Conservation (phyloP, 2,113 vertebrate species). For the Jacana jacana region DNA sequence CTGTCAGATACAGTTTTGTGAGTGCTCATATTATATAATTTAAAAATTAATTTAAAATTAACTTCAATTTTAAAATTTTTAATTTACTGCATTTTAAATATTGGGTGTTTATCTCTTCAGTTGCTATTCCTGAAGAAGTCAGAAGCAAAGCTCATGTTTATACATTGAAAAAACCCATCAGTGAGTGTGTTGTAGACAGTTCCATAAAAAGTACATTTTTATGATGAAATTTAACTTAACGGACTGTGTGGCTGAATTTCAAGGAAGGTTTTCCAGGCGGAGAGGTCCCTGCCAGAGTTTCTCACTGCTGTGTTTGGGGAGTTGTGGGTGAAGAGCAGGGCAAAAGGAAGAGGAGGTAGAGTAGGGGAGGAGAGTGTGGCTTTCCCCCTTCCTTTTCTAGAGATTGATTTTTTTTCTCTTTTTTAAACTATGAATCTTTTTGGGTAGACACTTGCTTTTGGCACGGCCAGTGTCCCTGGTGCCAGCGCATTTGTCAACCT, state of each 20-base stretch:
- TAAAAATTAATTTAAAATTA: too few relatives aligned
- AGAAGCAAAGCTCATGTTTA: neutral
- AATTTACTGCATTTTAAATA: neutral
- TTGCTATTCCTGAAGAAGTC: neutral
- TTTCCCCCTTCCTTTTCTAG: neutral
- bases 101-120: neutral
- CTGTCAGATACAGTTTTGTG: neutral
- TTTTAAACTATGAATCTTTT: neutral
- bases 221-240: neutral
- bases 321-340: neutral
- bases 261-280: neutral
- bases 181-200: neutral
- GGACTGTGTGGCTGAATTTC: rapidly evolving
- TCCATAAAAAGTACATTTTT: neutral
- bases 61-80: too few relatives aligned
- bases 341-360: neutral
- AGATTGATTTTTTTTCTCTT: too few relatives aligned
- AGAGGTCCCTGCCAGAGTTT: neutral
- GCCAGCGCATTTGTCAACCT: neutral
- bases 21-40: too few relatives aligned
- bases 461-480: rapidly evolving
- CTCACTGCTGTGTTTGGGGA: neutral
- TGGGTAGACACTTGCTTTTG: rapidly evolving
- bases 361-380: neutral
- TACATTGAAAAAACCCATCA: neutral